Conservation (phyloP, 2,888 invertebrate species). For the Scaptomyza flava region DNA sequence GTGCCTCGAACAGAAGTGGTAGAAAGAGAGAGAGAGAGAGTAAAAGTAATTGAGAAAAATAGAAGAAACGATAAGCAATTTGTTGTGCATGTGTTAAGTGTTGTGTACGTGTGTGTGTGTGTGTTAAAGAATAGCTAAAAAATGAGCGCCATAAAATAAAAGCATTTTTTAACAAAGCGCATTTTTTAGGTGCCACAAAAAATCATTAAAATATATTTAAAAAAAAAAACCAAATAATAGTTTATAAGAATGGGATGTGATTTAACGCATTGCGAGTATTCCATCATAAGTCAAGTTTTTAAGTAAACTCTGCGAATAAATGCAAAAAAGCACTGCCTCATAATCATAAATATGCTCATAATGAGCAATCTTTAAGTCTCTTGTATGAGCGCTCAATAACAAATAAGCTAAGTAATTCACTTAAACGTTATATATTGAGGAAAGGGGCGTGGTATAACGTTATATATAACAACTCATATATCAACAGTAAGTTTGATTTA, state of each 20-base stretch:
- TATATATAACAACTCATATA: conserved; percentile 6
- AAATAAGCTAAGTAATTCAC: neutral
- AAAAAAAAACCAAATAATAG: neutral
- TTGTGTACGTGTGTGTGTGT: conserved; percentile 34
- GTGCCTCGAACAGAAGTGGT: conserved; percentile 56
- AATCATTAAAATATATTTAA: conserved; percentile 2
- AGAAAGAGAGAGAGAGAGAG: conserved; percentile 26
- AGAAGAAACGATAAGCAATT: conserved; percentile 53
- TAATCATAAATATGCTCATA: neutral
- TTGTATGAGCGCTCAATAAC: neutral
- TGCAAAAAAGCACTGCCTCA: conserved; percentile 13
- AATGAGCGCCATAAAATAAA: conserved; percentile 35
- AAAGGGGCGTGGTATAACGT: neutral
- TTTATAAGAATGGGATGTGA: conserved; percentile 26
- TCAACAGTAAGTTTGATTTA: neutral
- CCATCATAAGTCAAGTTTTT: conserved; percentile 9
- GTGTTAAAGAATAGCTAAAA: conserved; percentile 51
- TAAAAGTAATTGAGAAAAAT: conserved; percentile 41
- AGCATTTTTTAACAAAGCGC: conserved; percentile 29
- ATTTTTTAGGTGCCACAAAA: conserved; percentile 20
- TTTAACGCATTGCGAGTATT: neutral
- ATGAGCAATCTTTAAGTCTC: neutral
- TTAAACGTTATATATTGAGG: neutral
- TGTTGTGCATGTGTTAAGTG: conserved; percentile 33
- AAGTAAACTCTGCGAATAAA: conserved; percentile 1